A percentile compares a stretch with the other conserved stretches of the same genome.
These are phyloP conservation scores for Ephialtes manifestator DNA, from an alignment of 2,888 invertebrate species.

Conservation along the genomic window DNA sequence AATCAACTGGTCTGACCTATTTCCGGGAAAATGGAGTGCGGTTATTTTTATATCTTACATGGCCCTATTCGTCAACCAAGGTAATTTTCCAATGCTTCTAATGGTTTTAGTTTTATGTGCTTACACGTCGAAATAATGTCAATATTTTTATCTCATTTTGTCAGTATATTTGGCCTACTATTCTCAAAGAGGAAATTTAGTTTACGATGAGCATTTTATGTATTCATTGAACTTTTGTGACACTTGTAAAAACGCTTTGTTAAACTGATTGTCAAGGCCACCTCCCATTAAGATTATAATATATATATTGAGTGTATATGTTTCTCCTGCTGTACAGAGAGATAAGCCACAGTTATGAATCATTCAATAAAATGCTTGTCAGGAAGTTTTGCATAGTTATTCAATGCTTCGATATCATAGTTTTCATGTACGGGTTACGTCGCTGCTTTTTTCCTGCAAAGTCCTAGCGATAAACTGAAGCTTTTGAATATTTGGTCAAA, in stretches of 20 bases:
- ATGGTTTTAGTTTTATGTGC: not conserved
- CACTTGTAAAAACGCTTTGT: not conserved
- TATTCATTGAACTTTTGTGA: not conserved
- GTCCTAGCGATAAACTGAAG: not conserved
- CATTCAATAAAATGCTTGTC: not conserved
- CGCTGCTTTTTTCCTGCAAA: not conserved
- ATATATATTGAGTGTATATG: too few relatives aligned
- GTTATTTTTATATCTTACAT: conserved; percentile 95
- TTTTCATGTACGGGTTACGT: not conserved
- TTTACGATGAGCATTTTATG: not conserved
- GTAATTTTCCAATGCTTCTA: conserved; percentile 86
- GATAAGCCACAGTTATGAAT: not conserved
- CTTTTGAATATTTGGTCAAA: not conserved
- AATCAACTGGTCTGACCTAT: conserved; percentile 89
- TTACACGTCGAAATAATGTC: not conserved
- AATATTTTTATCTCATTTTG: not conserved
- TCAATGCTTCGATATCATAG: not conserved
- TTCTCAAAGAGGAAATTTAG: not conserved
- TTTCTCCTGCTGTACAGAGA: too few relatives aligned
- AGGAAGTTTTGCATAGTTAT: too few relatives aligned
- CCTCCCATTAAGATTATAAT: not conserved
- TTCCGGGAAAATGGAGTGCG: conserved; percentile 94
- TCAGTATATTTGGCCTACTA: too few relatives aligned
- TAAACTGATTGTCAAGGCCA: not conserved
- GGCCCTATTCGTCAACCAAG: conserved; percentile 96